phyloP scores from a whole-genome alignment of 2,888 invertebrate species.

The Rhynchonema sp. region DNA sequence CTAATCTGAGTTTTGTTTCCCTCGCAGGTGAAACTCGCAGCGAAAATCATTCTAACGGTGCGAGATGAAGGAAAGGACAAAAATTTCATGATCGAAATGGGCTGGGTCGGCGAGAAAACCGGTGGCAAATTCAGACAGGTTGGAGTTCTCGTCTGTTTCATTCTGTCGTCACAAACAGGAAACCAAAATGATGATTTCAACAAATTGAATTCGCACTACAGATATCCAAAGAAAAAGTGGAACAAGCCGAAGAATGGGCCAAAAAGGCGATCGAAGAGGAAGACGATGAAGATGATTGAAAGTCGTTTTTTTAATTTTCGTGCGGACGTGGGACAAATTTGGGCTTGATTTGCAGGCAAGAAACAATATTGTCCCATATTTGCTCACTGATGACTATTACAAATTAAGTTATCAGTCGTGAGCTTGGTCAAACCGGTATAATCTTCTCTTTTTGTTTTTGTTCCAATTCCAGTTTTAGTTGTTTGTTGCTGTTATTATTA shows the following conservation, averaged over 20 bases:
- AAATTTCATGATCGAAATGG: conserved; percentile 23
- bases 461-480: no score
- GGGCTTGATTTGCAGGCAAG: no score
- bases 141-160: background rate
- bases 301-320: no score
- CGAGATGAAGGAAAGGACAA: conserved; percentile 51
- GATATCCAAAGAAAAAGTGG: conserved; percentile 6
- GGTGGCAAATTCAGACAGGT: conserved; percentile 12
- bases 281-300: conserved; percentile 12
- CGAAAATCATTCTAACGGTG: conserved; percentile 27
- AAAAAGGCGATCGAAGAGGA: conserved; percentile 21
- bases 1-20: no score
- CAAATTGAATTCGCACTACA: background rate
- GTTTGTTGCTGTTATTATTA: no score
- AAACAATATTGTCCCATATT: no score
- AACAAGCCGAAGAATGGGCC: conserved; percentile 22
- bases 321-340: no score
- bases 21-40: conserved; percentile 14
- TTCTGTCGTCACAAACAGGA: background rate
- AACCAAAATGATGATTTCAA: background rate
- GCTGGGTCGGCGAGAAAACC: conserved; percentile 25
- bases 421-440: no score
- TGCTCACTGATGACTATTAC: no score
- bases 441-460: no score
- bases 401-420: no score